Base-by-base conservation (phyloP, 2,113 vertebrate genomes). In the Halcyon malimbica region DNA sequence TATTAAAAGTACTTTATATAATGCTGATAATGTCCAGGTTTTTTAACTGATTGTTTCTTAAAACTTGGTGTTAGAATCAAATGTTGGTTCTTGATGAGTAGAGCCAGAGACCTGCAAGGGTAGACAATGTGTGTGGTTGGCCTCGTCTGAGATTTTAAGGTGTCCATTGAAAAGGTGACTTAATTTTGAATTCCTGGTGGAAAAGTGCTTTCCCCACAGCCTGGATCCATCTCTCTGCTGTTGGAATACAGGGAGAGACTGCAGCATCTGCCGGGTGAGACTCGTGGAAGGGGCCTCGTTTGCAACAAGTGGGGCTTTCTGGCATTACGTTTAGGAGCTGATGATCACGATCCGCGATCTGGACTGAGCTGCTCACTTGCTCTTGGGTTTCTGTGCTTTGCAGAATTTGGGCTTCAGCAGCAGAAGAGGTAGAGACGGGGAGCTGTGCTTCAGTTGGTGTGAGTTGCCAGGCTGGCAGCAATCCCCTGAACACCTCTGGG, bases 231-330 rank as follows among this genome's bases (percentile, higher is more conserved):
- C n/a, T 41, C 63, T 13, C 5, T 87, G 79, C 73, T 4, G 1
- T 0, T 59, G 94, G 70, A 42, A 50, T 10, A 2, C 7, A 16
- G 0, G 0, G 75, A 24, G 51, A 1, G 4, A 1, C 23, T 15
- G 81, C 48, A 68, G 69, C 9, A 3, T 5, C 64, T 87, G 73
- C 87, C 67, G 24, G 77, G 50, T 20, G 54, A 56, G 65, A 13
- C 5, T 19, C 11, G 1, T 62, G 60, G 17, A 26, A 50, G 46
- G 64, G 76, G 19, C 28, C 51, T 62, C 13, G 0, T 31, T 33
- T 59, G 44, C 83, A 31, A 0, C 31, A 10, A 1, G 1, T 25
- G 62, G 39, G 59, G 21, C 11, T 44, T 41, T 35, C 29, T 80
- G 83, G 53, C 59, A 23, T 9, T 2, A 13, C 19, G 41, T 21